These are phyloP conservation scores for Oxycera nigricornis DNA, from an alignment of 2,888 invertebrate species.

Conservation along the genomic window DNA sequence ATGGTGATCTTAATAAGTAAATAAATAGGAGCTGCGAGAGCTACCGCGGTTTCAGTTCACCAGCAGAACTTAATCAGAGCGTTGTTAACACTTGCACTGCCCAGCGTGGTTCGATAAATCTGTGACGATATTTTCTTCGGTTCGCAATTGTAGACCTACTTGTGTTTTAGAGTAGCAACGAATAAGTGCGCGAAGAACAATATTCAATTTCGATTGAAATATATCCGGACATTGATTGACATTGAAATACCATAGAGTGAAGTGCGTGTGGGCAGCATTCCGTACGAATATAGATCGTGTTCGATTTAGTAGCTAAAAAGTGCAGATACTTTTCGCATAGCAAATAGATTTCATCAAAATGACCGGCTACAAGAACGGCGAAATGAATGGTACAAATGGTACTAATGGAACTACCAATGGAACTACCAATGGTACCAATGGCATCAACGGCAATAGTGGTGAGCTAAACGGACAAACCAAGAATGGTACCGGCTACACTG, in stretches of 20 bases:
- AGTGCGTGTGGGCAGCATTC: background rate
- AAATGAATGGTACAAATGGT: background rate
- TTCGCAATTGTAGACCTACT: too few relatives aligned
- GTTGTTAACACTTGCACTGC: background rate
- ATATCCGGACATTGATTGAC: background rate
- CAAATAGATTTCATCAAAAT: conserved; percentile 45
- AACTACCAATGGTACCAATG: background rate
- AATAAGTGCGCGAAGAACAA: too few relatives aligned
- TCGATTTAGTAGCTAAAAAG: background rate
- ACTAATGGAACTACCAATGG: conserved; percentile 48
- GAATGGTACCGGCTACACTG: conserved; percentile 49
- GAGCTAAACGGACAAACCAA: background rate
- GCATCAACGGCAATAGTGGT: conserved; percentile 39
- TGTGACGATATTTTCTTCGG: too few relatives aligned
- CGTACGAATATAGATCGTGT: too few relatives aligned
- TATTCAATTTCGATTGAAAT: too few relatives aligned
- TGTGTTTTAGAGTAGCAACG: too few relatives aligned
- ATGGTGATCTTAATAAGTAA: conserved; percentile 20
- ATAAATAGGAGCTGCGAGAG: conserved; percentile 12
- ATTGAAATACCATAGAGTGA: background rate
- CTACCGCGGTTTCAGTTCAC: background rate
- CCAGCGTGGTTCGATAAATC: too few relatives aligned
- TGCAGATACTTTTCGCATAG: background rate
- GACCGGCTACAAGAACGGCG: conserved; percentile 52
- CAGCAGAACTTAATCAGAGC: conserved; percentile 13